Evolutionary conservation across 2,113 vertebrate genomes (phyloP).

Genomic region (Motacilla tschutschensis): DNA sequence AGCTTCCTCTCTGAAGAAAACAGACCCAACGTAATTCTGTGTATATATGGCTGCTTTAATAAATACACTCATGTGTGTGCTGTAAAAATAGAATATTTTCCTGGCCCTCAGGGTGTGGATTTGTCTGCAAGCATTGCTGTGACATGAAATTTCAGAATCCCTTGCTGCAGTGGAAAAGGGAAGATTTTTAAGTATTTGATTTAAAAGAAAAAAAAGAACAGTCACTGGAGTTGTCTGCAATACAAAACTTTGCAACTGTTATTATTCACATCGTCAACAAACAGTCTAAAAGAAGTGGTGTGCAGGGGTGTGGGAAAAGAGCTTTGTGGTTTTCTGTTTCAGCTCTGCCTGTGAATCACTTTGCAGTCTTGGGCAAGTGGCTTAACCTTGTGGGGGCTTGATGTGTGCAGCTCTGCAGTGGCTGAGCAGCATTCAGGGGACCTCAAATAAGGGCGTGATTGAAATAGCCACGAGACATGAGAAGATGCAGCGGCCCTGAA

Average conservation of each 20-base stretch:
- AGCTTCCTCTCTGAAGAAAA: background rate
- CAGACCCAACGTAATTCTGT: background rate
- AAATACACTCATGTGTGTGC: background rate
- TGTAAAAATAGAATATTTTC: conserved; percentile 47
- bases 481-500: background rate
- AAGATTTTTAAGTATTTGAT: background rate
- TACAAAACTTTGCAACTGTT: conserved; percentile 18
- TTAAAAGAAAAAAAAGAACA: background rate
- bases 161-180: background rate
- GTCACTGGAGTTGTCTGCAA: background rate
- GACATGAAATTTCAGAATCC: background rate
- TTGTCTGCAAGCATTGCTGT: background rate
- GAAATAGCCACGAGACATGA: background rate
- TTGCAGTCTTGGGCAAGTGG: conserved; percentile 46
- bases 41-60: background rate
- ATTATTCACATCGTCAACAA: conserved; percentile 45
- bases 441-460: background rate
- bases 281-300: conserved; percentile 45
- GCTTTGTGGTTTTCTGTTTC: conserved; percentile 51
- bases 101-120: conserved; percentile 1
- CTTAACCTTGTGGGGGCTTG: background rate
- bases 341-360: conserved; percentile 60
- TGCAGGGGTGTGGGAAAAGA: conserved; percentile 67
- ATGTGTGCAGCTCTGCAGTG: background rate
- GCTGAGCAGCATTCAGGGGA: background rate